Base-by-base conservation (phyloP, 2,797 vertebrate genomes). In the Otus scops region DNA sequence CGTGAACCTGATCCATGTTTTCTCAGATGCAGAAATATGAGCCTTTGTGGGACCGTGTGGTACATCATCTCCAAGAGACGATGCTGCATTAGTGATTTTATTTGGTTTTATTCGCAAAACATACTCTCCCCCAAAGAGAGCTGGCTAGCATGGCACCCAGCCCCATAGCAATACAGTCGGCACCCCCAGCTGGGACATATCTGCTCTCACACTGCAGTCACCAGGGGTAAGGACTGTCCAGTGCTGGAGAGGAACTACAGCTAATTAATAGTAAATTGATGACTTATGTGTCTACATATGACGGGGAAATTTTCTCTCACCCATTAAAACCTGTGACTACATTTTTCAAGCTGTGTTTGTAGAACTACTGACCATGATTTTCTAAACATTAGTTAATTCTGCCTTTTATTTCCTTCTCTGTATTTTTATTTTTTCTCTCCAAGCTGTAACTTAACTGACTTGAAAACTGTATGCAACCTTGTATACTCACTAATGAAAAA, bases 401-500 rank as follows among this genome's bases (percentile, higher is more conserved):
- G 2, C 5, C 18, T 54, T 85, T 74, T 71, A 70, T 80, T 76
- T 88, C 8, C 21, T 79, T 56, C 30, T 61, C 12, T 16, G 38
- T 67, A 63, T 38, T 71, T 85, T 80, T 36, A 2, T 70, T 78
- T 92, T 86, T 93, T 75, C 17, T 64, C 26, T 89, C 19, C 50
- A 77, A 38, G 36, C 5, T 1, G 2, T 51, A 67, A 39, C 24
- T 79, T 92, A 60, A 89, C 20, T 39, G 51, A 48, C 51, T 90
- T 69, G 32, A 61, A 92, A 93, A 95, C 34, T 92, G 41, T 70
- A 79, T 93, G 80, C 81, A 89, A 59, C 43, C 79, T 96, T 94
- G 27, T 60, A 74, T 83, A 45, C 8, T 60, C 41, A 34, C 51
- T 74, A 93, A 94, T 88, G 86, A 97, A 97, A 96, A 92, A 71